These are phyloP conservation scores for Triops cancriformis DNA, from an alignment of 1,140 invertebrate species.

Conservation along the genomic window DNA sequence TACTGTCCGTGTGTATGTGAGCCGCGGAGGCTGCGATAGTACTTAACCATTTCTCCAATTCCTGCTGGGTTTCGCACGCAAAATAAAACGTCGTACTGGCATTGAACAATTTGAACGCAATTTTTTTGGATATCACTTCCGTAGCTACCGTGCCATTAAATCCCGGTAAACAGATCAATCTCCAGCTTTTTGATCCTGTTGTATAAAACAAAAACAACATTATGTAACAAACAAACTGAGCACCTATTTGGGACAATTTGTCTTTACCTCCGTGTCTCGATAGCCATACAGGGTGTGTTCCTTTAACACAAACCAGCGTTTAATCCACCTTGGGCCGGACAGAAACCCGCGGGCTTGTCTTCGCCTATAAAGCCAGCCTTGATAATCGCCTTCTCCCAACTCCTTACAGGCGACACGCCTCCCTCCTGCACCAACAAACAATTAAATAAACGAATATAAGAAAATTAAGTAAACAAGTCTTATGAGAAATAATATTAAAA, in stretches of 20 bases:
- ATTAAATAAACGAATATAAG: too few species aligned
- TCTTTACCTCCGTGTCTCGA: constrained; percentile 50
- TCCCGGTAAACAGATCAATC: constrained; percentile 73
- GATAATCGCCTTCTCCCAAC: constrained; percentile 61
- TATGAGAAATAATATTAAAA: too few species aligned
- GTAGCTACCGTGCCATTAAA: constrained; percentile 73
- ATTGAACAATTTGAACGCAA: constrained; percentile 84
- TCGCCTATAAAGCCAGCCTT: constrained; percentile 65
- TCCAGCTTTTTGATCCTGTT: constrained; percentile 65
- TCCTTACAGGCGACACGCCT: constrained; percentile 68
- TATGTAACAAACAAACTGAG: constrained; percentile 12
- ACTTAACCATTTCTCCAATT: constrained; percentile 56
- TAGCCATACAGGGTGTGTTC: constrained; percentile 68
- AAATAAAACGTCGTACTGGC: constrained; percentile 81
- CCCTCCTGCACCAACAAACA: too few species aligned
- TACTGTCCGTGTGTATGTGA: constrained; percentile 27
- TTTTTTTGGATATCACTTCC: constrained; percentile 69
- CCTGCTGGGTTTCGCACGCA: constrained; percentile 68
- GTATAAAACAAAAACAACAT: constrained; percentile 23
- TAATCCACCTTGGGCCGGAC: constrained; percentile 59
- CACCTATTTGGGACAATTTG: not conserved
- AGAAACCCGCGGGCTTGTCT: constrained; percentile 49
- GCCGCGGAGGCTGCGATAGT: constrained; percentile 29
- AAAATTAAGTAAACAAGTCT: too few species aligned
- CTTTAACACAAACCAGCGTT: constrained; percentile 69